Base-by-base conservation (phyloP, 2,113 vertebrate genomes). In the Psilopogon haemacephalus region DNA sequence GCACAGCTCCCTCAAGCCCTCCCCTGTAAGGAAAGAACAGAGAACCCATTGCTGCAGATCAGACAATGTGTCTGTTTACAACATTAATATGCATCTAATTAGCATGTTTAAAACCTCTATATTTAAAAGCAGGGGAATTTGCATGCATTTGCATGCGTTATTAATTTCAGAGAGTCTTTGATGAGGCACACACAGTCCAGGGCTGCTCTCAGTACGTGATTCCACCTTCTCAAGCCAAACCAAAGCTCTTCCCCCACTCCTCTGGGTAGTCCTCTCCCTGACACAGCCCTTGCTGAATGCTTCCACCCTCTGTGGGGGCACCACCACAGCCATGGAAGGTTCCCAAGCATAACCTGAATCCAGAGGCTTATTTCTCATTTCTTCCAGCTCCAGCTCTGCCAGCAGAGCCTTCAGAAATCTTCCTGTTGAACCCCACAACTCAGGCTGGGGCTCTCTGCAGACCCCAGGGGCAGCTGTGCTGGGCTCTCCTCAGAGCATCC, bases 1-100 rank as follows among this genome's bases (percentile, higher is more conserved):
- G 83, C 9, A 50, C 67, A 76, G 27, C 85, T 74, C 79, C 20
- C 28, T 9, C 63, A 59, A 90, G 50, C 56, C 69, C 15, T 8
- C 50, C 59, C 71, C 21, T 5, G 0, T 3, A 38, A 3, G 64
- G 48, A 18, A 82, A 54, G 67, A 84, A 65, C 0, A 19, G 27
- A 62, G 56, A 68, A 50, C 8, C 14, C 26, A 0, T 64, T 60
- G 71, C 94, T 40, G 23, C 0, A 0, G 56, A 52, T 90, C 82
- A 77, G 60, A 85, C 82, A 74, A 38, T 59, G 77, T 56, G 68
- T 86, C 89, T 94, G 89, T 94, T 96, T 80, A 91, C 85, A 77
- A 80, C 76, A 95, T 93, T 93, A 96, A 89, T 85, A 91, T 30
- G 94, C 95, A 94, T 91, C 82, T 95, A 77, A 95, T 96, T 94